These are phyloP conservation scores for Lysiphlebus fabarum DNA, from an alignment of 1,140 invertebrate genomes.

Conservation along the genomic window DNA sequence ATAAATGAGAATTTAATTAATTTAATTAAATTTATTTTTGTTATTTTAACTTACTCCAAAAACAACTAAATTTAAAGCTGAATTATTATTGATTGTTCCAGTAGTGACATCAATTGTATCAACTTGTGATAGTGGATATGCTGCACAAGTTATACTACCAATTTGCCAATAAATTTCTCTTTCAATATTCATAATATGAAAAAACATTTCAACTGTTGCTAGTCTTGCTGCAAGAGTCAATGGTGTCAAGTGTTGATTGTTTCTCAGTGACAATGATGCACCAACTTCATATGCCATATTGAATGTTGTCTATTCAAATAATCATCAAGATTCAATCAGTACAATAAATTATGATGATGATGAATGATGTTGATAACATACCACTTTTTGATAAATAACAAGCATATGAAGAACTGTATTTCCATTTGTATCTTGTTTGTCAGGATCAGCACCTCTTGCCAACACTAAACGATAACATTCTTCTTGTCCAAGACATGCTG, in stretches of 20 bases:
- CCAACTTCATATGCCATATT: constrained; percentile 93
- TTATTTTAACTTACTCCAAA: constrained; percentile 74
- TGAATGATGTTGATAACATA: constrained; percentile 45
- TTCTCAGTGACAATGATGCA: constrained; percentile 78
- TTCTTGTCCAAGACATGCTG: constrained; percentile 94
- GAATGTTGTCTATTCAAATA: constrained; percentile 74
- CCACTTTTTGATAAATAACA: constrained; percentile 92
- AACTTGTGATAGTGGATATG: constrained; percentile 92
- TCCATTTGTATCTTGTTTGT: constrained; percentile 95
- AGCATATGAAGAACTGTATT: constrained; percentile 96
- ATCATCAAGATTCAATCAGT: not conserved
- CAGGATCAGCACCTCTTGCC: constrained; percentile 90
- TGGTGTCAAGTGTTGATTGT: constrained; percentile 86
- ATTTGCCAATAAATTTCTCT: constrained; percentile 97
- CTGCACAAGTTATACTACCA: constrained; percentile 90
- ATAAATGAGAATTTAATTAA: too few species aligned
- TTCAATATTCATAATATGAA: constrained; percentile 92
- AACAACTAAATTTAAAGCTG: constrained; percentile 94
- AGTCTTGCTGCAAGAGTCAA: constrained; percentile 91
- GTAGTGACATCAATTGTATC: constrained; percentile 92
- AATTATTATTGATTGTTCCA: constrained; percentile 89
- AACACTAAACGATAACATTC: constrained; percentile 93
- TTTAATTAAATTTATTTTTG: too few species aligned
- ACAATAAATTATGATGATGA: too few species aligned
- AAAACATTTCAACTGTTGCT: constrained; percentile 90